phyloP scores from a whole-genome alignment of 2,888 invertebrate species.

The Iphiclides podalirius region DNA sequence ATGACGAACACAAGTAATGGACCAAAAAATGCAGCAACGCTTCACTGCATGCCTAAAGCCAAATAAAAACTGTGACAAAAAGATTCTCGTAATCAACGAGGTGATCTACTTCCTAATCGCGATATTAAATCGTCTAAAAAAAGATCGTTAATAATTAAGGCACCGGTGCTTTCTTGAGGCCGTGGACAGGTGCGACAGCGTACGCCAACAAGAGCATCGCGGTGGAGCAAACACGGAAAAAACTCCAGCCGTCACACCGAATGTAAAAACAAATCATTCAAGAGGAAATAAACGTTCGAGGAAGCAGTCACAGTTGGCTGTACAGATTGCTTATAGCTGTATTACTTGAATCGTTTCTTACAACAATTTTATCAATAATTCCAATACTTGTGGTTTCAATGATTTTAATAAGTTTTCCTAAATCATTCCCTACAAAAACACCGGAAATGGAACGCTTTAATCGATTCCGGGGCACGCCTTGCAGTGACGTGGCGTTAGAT shows the following conservation, averaged over 20 bases:
- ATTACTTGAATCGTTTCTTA: conserved; percentile 60
- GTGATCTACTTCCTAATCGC: conserved; percentile 73
- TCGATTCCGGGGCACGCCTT: conserved; percentile 72
- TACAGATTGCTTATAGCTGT: conserved; percentile 70
- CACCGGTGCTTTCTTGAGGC: conserved; percentile 57
- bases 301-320: conserved; percentile 77
- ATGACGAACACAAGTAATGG: conserved; percentile 49
- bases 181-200: conserved; percentile 55
- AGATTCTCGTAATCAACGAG: conserved; percentile 70
- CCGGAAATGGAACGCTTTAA: conserved; percentile 75
- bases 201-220: conserved; percentile 53
- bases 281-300: conserved; percentile 73
- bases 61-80: conserved; percentile 70
- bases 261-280: conserved; percentile 74
- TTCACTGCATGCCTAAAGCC: conserved; percentile 47
- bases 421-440: conserved; percentile 71
- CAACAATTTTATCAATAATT: conserved; percentile 54
- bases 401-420: conserved; percentile 72
- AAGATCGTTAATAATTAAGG: conserved; percentile 71
- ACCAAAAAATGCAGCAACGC: conserved; percentile 53
- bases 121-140: conserved; percentile 71
- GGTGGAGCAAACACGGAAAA: conserved; percentile 29
- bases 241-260: conserved; percentile 52
- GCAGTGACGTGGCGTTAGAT: conserved; percentile 71
- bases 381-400: conserved; percentile 65